A percentile compares a stretch with the other conserved stretches of the same genome.
Evolutionary conservation across 2,888 invertebrate genomes (phyloP).

Genomic region (Eupithecia tripunctaria): DNA sequence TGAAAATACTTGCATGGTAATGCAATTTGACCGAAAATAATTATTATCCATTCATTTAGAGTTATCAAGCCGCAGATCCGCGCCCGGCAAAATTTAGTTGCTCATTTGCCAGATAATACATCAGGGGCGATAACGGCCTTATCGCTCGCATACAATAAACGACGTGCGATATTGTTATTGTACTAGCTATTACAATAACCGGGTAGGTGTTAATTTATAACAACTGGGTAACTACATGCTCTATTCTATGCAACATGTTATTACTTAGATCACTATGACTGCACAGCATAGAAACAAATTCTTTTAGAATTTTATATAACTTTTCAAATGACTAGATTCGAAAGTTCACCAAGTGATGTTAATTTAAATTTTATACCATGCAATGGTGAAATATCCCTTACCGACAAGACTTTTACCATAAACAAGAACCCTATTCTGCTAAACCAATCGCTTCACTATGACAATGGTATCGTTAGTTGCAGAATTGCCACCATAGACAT

Average conservation of each 20-base stretch:
- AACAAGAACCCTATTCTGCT: not conserved
- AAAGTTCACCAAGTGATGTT: not conserved
- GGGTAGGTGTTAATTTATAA: constrained; percentile 51
- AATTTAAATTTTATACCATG: not conserved
- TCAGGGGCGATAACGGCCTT: constrained; percentile 63
- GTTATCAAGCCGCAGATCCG: constrained; percentile 47
- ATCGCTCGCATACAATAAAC: constrained; percentile 60
- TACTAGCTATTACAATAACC: constrained; percentile 52
- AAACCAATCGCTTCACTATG: not conserved
- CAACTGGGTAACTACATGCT: constrained; percentile 46
- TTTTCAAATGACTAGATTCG: not conserved
- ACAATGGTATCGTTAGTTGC: not conserved
- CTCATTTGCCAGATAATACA: constrained; percentile 74
- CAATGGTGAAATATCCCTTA: not conserved
- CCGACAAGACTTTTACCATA: not conserved
- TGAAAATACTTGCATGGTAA: not conserved
- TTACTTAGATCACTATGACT: constrained; percentile 54
- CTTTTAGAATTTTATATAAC: not conserved
- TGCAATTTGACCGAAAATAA: not conserved
- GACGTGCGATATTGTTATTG: constrained; percentile 54
- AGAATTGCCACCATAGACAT: not conserved
- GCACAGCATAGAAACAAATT: constrained; percentile 36
- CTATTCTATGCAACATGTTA: constrained; percentile 32
- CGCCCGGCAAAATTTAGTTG: constrained; percentile 62
- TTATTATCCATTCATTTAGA: not conserved